These are phyloP conservation scores for Neocrepidodera transversa DNA, from an alignment of 2,888 invertebrate genomes.

Conservation along the genomic window DNA sequence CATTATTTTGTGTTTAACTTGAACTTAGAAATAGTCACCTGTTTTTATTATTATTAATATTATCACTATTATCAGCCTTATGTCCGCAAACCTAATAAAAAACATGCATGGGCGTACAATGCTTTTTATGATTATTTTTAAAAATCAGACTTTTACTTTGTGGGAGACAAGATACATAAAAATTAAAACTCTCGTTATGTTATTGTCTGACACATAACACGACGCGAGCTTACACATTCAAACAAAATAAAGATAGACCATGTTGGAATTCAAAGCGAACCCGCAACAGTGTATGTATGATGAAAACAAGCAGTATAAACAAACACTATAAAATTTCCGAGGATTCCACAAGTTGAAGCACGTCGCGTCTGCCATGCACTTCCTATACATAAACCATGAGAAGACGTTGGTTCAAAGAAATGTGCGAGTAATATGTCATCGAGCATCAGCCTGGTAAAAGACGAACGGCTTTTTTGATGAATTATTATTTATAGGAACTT, in stretches of 20 bases:
- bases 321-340: slow-evolving; percentile 43
- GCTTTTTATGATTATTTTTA: no score
- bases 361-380: slow-evolving; percentile 30
- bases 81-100: no score
- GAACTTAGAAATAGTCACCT: no score
- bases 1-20: no score
- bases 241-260: slow-evolving; percentile 16
- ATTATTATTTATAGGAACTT: slow-evolving; percentile 23
- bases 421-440: slow-evolving; percentile 31
- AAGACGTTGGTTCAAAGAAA: slow-evolving; percentile 31
- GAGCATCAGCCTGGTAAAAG: slow-evolving; percentile 19
- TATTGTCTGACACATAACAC: slow-evolving; percentile 1
- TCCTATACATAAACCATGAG: slow-evolving; percentile 35
- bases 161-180: no score
- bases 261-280: slow-evolving; percentile 19
- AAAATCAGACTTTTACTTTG: no score
- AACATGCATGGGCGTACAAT: no score
- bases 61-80: no score
- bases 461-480: slow-evolving; percentile 19
- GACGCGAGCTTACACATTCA: slow-evolving; percentile 2
- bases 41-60: no score
- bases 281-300: slow-evolving; percentile 41
- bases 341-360: slow-evolving; percentile 26
- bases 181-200: background rate
- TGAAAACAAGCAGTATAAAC: slow-evolving; percentile 44